Percentiles rank a stretch among this genome's conserved stretches.
Conservation (phyloP, 1,140 invertebrate genomes). For the Solenopsis invicta region DNA sequence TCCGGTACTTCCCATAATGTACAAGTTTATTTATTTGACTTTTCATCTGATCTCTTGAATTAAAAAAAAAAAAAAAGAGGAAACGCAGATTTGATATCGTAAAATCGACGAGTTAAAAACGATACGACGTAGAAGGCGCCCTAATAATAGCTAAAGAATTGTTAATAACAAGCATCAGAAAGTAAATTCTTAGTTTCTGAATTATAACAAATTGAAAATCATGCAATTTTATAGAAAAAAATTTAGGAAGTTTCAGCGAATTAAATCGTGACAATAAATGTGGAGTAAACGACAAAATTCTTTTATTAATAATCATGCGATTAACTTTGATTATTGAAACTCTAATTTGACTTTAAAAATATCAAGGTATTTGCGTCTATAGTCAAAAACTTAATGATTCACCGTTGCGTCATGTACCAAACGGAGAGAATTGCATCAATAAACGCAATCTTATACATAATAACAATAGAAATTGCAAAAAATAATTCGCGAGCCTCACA, state of each 20-base stretch:
- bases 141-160: neutral
- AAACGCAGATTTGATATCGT: slow-evolving; percentile 2
- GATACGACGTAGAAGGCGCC: neutral
- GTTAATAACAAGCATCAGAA: neutral
- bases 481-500: neutral
- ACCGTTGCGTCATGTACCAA: neutral
- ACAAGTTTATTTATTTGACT: slow-evolving; percentile 31
- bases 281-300: neutral
- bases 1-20: neutral
- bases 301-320: neutral
- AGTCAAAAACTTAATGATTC: neutral
- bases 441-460: neutral
- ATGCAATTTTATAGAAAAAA: neutral
- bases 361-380: neutral
- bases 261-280: neutral
- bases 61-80: neutral
- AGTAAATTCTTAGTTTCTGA: neutral
- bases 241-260: neutral
- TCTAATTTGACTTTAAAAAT: neutral
- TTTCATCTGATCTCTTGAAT: slow-evolving; percentile 28
- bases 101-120: neutral
- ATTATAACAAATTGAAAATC: neutral
- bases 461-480: neutral
- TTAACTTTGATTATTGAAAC: neutral
- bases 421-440: slow-evolving; percentile 1